Evolutionary conservation across 2,888 invertebrate genomes (phyloP).

Genomic region (Taphrorychus bicolor): DNA sequence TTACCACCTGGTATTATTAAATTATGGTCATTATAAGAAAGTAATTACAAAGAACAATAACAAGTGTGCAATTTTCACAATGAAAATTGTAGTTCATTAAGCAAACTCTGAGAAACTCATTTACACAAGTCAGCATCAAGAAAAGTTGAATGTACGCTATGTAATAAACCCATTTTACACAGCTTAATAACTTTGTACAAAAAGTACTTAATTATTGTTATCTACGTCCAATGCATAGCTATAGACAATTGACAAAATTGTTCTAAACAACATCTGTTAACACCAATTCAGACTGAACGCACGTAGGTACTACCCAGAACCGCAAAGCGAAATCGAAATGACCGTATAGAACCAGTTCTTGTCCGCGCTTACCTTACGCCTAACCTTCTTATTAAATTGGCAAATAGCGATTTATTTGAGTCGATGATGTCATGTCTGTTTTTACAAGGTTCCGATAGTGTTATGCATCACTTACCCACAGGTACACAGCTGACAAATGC

Average conservation of each 20-base stretch:
- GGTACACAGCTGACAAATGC: slow-evolving; percentile 89
- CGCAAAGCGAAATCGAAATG: slow-evolving; percentile 16
- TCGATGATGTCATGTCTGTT: slow-evolving; percentile 46
- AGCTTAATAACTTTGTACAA: too few relatives aligned
- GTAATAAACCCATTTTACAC: too few relatives aligned
- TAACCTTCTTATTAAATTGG: slow-evolving; percentile 40
- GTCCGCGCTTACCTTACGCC: slow-evolving; percentile 20
- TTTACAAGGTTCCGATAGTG: not conserved
- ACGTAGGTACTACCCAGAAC: not conserved
- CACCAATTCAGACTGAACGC: too few relatives aligned
- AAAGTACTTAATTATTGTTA: too few relatives aligned
- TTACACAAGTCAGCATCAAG: not conserved
- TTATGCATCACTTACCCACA: slow-evolving; percentile 76
- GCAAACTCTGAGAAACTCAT: not conserved
- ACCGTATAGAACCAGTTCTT: slow-evolving; percentile 34
- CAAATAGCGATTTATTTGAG: slow-evolving; percentile 44
- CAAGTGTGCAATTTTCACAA: not conserved
- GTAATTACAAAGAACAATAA: not conserved
- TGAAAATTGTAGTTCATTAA: not conserved
- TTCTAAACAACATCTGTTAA: too few relatives aligned
- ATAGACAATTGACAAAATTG: too few relatives aligned
- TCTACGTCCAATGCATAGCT: too few relatives aligned
- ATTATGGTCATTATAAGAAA: not conserved
- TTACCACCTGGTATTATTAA: not conserved
- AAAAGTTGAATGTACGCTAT: slow-evolving; percentile 2